phyloP scores from a whole-genome alignment of 2,113 vertebrate genomes.

The Strix aluco region DNA sequence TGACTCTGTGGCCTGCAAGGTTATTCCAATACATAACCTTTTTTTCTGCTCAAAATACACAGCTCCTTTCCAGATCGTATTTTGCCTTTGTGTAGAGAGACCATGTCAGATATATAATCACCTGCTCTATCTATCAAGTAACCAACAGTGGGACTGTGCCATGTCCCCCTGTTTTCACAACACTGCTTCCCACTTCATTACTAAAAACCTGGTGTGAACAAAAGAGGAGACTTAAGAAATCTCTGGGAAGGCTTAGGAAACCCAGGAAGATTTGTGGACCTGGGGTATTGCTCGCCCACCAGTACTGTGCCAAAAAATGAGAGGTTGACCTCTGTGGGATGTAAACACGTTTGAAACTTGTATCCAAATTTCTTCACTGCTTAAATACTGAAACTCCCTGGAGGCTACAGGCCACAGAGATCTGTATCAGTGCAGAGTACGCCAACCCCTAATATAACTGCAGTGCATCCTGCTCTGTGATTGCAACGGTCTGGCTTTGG shows the following conservation, averaged over 20 bases:
- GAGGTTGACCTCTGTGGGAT: not conserved
- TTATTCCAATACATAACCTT: not conserved
- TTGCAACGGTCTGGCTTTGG: not conserved
- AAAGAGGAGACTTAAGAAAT: too few species aligned
- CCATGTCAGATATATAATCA: not conserved
- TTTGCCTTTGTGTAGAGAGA: not conserved
- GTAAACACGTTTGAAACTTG: not conserved
- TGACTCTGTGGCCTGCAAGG: accelerated
- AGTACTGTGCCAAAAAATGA: not conserved
- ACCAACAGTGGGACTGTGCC: not conserved
- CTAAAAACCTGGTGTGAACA: not conserved
- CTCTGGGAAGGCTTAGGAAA: not conserved
- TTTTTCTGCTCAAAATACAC: not conserved
- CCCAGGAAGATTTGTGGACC: not conserved
- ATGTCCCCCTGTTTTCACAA: not conserved
- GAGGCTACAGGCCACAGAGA: not conserved
- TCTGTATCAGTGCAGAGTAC: not conserved
- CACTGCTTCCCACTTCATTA: not conserved
- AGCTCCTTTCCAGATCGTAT: not conserved
- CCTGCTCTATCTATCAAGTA: not conserved
- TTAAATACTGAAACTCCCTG: not conserved
- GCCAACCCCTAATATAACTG: not conserved
- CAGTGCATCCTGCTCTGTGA: not conserved
- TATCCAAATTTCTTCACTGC: not conserved
- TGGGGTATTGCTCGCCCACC: accelerated